These are phyloP conservation scores for Poecile montanus DNA, from an alignment of 2,797 vertebrate species.

Conservation along the genomic window DNA sequence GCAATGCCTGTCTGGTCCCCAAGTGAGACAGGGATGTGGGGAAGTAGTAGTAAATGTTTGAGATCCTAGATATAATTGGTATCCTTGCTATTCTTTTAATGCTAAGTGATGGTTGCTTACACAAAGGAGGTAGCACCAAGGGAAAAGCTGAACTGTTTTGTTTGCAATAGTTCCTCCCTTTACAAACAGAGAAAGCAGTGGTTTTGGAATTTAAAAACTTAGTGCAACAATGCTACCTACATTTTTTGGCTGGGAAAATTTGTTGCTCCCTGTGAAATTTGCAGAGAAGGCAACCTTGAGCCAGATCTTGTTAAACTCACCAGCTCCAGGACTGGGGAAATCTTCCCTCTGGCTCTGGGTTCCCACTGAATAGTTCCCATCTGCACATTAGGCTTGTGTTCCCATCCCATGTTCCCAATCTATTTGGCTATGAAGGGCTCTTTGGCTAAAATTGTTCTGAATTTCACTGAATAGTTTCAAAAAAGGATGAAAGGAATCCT, in stretches of 20 bases:
- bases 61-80: neutral
- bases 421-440: neutral
- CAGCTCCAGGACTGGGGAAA: neutral
- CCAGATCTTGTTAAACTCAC: neutral
- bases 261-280: neutral
- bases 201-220: neutral
- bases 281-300: neutral
- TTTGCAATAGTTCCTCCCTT: neutral
- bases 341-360: neutral
- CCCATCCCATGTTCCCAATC: neutral
- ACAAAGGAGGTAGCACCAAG: neutral
- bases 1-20: neutral
- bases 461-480: neutral
- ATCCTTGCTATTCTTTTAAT: neutral
- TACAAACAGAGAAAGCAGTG: conserved; percentile 11
- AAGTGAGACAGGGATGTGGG: neutral
- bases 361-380: neutral
- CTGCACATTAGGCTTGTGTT: rapidly evolving
- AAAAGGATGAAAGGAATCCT: neutral
- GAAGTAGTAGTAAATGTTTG: neutral
- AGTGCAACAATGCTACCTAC: neutral
- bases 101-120: neutral
- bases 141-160: neutral
- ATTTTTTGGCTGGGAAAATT: neutral
- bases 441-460: neutral